Conservation (phyloP, 2,797 vertebrate species). For the Coregonus ussuriensis region DNA sequence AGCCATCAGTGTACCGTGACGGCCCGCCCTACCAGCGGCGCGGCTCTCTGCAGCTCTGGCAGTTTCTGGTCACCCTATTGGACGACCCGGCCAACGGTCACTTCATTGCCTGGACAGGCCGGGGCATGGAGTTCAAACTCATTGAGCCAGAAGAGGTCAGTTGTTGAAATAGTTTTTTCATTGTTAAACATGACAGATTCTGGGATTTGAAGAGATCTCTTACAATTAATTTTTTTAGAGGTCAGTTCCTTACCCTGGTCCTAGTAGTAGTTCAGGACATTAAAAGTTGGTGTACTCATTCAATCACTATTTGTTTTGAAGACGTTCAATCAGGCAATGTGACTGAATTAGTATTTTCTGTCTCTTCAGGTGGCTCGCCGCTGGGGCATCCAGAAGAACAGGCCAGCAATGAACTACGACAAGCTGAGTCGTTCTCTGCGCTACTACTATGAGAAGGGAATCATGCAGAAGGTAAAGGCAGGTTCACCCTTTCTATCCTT, state of each 20-base stretch:
- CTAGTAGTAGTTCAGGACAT: background rate
- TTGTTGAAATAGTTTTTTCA: background rate
- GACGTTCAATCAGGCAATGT: background rate
- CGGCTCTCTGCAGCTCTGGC: slow-evolving; percentile 87
- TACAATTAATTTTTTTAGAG: background rate
- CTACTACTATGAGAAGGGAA: slow-evolving; percentile 90
- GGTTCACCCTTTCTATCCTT: slow-evolving; percentile 42
- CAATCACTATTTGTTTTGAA: too few relatives aligned
- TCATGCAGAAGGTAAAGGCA: slow-evolving; percentile 84
- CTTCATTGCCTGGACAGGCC: slow-evolving; percentile 96
- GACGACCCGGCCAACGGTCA: slow-evolving; percentile 93
- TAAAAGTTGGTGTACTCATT: background rate
- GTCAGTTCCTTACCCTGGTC: background rate
- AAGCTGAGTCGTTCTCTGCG: slow-evolving; percentile 95
- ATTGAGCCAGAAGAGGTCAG: slow-evolving; percentile 94
- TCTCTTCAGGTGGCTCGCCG: slow-evolving; percentile 88
- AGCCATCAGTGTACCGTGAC: slow-evolving; percentile 85
- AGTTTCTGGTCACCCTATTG: slow-evolving; percentile 89
- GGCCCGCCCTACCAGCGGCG: slow-evolving; percentile 88
- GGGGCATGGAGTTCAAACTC: slow-evolving; percentile 97
- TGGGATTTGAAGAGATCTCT: too few relatives aligned
- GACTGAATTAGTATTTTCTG: background rate
- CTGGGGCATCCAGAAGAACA: slow-evolving; percentile 97
- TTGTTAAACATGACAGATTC: too few relatives aligned
- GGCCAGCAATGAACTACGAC: slow-evolving; percentile 97